These are phyloP conservation scores for Phaenicophaeus curvirostris DNA, from an alignment of 2,797 vertebrate genomes.

Conservation along the genomic window DNA sequence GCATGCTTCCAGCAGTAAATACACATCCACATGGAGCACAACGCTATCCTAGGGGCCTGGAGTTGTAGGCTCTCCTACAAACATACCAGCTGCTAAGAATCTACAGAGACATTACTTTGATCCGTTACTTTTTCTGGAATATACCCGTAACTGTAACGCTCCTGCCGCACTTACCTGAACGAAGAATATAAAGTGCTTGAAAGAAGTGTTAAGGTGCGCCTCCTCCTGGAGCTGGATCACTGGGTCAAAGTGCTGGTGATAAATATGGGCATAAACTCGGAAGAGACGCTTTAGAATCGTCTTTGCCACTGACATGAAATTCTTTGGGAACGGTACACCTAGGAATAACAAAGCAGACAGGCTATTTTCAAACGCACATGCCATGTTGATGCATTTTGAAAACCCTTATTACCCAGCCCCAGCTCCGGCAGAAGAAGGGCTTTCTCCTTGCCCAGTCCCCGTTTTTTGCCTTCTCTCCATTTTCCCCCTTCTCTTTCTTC, in stretches of 20 bases:
- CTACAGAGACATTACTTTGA: neutral
- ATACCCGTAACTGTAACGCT: neutral
- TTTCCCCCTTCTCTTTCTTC: too few species aligned
- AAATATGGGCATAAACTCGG: conserved; percentile 97
- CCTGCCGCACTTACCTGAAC: conserved; percentile 85
- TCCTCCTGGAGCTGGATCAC: conserved; percentile 98
- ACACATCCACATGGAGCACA: neutral
- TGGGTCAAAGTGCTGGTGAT: conserved; percentile 98
- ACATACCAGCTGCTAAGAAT: neutral
- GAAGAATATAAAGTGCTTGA: conserved; percentile 99
- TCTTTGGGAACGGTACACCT: conserved; percentile 97
- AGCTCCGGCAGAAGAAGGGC: neutral
- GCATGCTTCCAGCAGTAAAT: neutral
- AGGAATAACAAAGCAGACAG: neutral
- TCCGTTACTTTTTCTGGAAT: neutral
- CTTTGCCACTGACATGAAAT: conserved; percentile 98
- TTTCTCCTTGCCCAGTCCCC: neutral
- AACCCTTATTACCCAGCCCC: neutral
- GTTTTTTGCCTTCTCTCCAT: too few species aligned
- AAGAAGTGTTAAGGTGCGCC: conserved; percentile 98
- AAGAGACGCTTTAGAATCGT: conserved; percentile 97
- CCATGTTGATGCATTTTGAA: accelerated
- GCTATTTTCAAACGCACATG: neutral
- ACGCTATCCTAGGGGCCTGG: too few species aligned
- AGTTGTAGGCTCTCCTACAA: neutral